Evolutionary conservation across 1,140 invertebrate genomes (phyloP), one percentile per base, ranked within the genome.

Genomic region (Microplitis mediator): DNA sequence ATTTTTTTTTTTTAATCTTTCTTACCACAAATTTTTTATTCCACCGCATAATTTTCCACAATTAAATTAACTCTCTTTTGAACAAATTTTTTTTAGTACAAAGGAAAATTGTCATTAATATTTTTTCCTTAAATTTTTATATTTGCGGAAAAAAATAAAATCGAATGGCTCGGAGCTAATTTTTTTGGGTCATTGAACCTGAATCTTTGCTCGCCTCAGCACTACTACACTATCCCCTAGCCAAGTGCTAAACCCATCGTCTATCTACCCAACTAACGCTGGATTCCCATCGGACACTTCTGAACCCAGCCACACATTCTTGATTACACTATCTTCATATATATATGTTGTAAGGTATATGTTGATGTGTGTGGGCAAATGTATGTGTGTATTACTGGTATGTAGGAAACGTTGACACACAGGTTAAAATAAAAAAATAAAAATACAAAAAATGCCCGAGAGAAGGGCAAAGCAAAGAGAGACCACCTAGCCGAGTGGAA

Each of bases 201-300:
- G n/a, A 65, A 65, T 65, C 36, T 13, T 31, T n/a, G 32, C 16
- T 45, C 4, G 32, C 0, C 34, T 64, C 62, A 64, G 62, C 35
- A 32, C n/a, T 64, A 32, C 6, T 35, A 62, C 34, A 62, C 34
- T 35, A 36, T 23, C 56, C 56, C 56, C 14, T 32, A 23, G 32
- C 23, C 34, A 23, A 67, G 50, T 39, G 34, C 52, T 50, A 11
- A 67, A 54, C 50, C 36, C 62, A 39, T 64, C 62, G 62, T 67
- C 65, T 67, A 52, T 16, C 45, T 16, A 65, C 65, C 65, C 52
- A 39, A 67, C 36, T 39, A 23, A 67, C 65, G 50, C 16, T 39
- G 31, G 13, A 67, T 50, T 67, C 65, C 51, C 65, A 67, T 67
- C 31, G 45, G 50, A 52, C 50, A 52, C 65, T 52, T 67, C 50